Evolutionary conservation across 2,888 invertebrate genomes (phyloP).

Genomic region (Nebria salina): DNA sequence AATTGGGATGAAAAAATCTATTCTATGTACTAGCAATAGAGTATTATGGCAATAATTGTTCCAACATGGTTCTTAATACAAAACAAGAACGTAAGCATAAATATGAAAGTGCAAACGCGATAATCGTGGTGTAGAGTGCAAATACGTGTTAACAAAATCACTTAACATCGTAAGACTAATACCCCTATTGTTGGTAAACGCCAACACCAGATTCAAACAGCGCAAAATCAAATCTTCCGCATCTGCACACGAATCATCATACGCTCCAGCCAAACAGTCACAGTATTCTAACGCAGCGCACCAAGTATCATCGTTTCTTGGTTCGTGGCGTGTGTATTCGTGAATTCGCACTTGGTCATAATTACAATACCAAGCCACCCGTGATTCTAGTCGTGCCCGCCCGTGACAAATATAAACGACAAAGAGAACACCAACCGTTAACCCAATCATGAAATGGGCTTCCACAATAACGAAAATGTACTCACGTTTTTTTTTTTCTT

Average conservation of each 20-base stretch:
- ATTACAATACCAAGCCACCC: conserved; percentile 43
- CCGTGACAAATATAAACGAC: conserved; percentile 33
- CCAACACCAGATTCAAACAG: conserved; percentile 17
- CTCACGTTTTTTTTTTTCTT: too few species aligned
- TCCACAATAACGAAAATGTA: too few species aligned
- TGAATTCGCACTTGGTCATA: conserved; percentile 33
- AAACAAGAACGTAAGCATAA: background rate
- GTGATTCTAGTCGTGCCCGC: conserved; percentile 25
- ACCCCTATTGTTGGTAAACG: background rate
- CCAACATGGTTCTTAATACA: too few species aligned
- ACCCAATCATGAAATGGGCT: conserved; percentile 31
- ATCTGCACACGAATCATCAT: background rate
- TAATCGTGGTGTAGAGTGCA: background rate
- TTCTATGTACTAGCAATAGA: too few species aligned
- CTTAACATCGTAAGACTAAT: background rate
- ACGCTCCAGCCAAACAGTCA: background rate
- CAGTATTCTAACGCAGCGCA: background rate
- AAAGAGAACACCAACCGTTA: conserved; percentile 28
- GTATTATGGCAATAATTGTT: too few species aligned
- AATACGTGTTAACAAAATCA: background rate
- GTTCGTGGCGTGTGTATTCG: background rate
- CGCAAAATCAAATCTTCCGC: conserved; percentile 7
- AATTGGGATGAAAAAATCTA: background rate
- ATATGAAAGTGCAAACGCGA: background rate
- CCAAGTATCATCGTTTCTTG: background rate